These are phyloP conservation scores for Strigamia maritima DNA, from an alignment of 2,888 invertebrate species.

Conservation along the genomic window DNA sequence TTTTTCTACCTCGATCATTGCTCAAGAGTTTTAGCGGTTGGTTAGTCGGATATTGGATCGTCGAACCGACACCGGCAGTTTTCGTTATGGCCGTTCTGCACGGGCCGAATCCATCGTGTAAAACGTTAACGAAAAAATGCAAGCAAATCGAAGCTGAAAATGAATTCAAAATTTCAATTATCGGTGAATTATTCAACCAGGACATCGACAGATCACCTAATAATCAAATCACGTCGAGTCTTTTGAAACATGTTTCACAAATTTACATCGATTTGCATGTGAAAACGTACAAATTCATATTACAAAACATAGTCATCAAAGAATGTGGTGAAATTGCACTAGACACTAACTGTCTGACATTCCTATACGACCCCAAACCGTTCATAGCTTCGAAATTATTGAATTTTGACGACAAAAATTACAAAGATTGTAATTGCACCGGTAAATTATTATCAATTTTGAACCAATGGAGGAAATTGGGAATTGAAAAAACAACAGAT, in stretches of 20 bases:
- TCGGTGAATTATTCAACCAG: not conserved
- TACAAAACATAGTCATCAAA: not conserved
- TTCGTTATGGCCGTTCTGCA: conserved; percentile 22
- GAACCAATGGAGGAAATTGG: not conserved
- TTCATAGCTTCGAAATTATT: not conserved
- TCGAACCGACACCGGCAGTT: not conserved
- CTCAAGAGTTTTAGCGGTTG: not conserved
- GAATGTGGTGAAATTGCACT: not conserved
- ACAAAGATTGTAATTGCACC: not conserved
- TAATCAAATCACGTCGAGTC: not conserved
- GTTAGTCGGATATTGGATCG: conserved; percentile 5
- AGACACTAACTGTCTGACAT: not conserved
- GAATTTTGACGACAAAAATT: not conserved
- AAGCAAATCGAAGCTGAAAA: not conserved
- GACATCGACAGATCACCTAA: not conserved
- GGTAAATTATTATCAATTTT: conserved; percentile 6
- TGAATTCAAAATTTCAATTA: not conserved
- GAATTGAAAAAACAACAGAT: not conserved
- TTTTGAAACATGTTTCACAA: not conserved
- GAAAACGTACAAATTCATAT: not conserved
- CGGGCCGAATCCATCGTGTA: not conserved
- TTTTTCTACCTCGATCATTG: conserved; percentile 6
- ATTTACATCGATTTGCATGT: not conserved
- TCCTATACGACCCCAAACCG: not conserved
- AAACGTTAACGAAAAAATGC: not conserved